These are phyloP conservation scores for Neodiprion fabricii DNA, from an alignment of 1,140 invertebrate species.

Conservation along the genomic window DNA sequence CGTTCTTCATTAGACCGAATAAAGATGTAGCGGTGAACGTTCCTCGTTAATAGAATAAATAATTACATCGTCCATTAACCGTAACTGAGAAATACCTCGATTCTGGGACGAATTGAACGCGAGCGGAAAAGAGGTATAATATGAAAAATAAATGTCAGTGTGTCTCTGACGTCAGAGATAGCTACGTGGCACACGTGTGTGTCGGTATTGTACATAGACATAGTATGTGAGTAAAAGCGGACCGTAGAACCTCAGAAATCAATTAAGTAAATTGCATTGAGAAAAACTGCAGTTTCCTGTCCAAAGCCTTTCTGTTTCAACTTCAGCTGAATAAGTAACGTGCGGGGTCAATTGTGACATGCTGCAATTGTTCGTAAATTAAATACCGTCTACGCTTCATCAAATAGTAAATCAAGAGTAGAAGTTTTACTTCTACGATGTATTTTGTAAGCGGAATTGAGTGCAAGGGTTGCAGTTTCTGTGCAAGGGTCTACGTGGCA, in stretches of 20 bases:
- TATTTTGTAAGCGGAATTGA: too few species aligned
- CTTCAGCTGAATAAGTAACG: not conserved
- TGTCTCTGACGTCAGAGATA: too few species aligned
- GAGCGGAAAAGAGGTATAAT: too few species aligned
- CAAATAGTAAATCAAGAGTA: not conserved
- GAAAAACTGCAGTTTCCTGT: not conserved
- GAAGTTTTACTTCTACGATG: not conserved
- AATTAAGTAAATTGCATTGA: slow-evolving; percentile 4
- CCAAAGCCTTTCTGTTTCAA: not conserved
- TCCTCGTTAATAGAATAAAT: too few species aligned
- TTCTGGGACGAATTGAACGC: too few species aligned
- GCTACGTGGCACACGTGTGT: too few species aligned
- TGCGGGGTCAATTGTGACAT: not conserved
- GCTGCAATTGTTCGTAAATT: not conserved
- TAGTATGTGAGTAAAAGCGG: not conserved
- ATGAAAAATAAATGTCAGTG: too few species aligned
- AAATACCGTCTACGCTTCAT: not conserved
- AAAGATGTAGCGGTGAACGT: too few species aligned
- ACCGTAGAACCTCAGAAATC: not conserved
- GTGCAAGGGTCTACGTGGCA: too few species aligned
- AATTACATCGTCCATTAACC: too few species aligned
- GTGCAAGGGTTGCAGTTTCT: too few species aligned
- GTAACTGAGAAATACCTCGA: too few species aligned
- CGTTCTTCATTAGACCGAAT: not conserved
- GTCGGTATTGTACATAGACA: not conserved